Evolutionary conservation across 2,113 vertebrate species (phyloP), one percentile per base, ranked within the genome.

Genomic region (Chloebia gouldiae): DNA sequence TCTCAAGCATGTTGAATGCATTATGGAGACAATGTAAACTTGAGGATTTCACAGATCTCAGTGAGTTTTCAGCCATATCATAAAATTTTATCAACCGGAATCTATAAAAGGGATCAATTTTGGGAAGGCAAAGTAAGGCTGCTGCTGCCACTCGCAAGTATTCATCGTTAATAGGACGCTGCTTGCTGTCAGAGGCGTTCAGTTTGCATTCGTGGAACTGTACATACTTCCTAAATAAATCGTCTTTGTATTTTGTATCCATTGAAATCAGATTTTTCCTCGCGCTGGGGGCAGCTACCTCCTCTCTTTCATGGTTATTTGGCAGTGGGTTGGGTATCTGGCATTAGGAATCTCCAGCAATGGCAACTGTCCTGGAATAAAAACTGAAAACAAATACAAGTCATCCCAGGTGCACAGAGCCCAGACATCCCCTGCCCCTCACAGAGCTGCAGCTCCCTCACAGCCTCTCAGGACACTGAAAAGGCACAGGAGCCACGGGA

Each of bases 241-340:
- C 99, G 97, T 99, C 99, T 97, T 99, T 99, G 33, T 99, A 98
- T 98, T 99, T 99, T 84, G 99, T 98, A 99, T 99, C 99, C 99
- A 99, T 99, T 97, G 97, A 98, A 98, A 96, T 92, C 90, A 80
- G 97, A 51, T 96, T 97, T 73, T 97, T 53, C 97, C 90, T 60
- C 13, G 17, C 21, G 23, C 81, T 39, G 85, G 86, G 88, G 80
- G 93, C 86, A 96, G 97, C 97, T 98, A 98, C 97, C 98, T 98
- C 49, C 92, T 95, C 89, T 97, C 94, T 95, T 70, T 96, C 98
- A 98, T 98, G 96, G 97, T 75, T 90, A 49, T 21, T n/a, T 31
- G 7, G 69, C 71, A 81, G 86, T 2, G 56, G 77, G 64, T 10
- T 50, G 94, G 73, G 94, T 35, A 42, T 50, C 70, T 69, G 81